Evolutionary conservation across 2,888 invertebrate genomes (phyloP), one percentile per base, ranked within the genome.

Genomic region (Strigamia transsilvanica): DNA sequence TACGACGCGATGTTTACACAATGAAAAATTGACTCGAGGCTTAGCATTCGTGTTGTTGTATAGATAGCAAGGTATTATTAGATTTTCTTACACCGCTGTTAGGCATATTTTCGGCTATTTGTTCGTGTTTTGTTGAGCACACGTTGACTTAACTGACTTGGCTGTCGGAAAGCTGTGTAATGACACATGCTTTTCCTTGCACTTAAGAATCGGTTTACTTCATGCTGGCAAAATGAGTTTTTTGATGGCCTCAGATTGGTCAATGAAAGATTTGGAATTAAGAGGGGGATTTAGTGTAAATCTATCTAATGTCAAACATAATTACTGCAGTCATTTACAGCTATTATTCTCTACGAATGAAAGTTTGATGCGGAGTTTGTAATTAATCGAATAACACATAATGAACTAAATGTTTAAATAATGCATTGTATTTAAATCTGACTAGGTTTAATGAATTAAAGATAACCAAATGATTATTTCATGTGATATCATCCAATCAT

Each of bases 221-320:
- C 15, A 51, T 51, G 51, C 18, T 51, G 51, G 51, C 6, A 51
- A 51, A 51, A 51, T 51, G 51, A 51, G 51, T 51, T 51, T 51
- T 51, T 18, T 51, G 13, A 51, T 51, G 12, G 51, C 6, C 6
- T 15, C 51, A 51, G 51, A 51, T 51, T 51, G 51, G n/a, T 18
- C 51, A 13, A 51, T 51, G 18, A 51, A 51, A 18, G 15, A 51
- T 51, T 51, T 10, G 51, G n/a, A 51, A 13, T 51, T 27, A 27
- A 27, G 15, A 51, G 15, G 15, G 51, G 51, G 12, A 18, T 10
- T 18, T 4, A 38, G 51, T 51, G 15, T 51, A 51, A 51, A 18
- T 51, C 6, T 51, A 51, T 18, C 18, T 1, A 15, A 51, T 7
- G 15, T 51, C 51, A 13, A 51, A 51, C 10, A 51, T 51, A 15